Evolutionary conservation across 2,797 vertebrate species (phyloP), one percentile per base, ranked within the genome.

Genomic region (Lindbergichthys nudifrons): DNA sequence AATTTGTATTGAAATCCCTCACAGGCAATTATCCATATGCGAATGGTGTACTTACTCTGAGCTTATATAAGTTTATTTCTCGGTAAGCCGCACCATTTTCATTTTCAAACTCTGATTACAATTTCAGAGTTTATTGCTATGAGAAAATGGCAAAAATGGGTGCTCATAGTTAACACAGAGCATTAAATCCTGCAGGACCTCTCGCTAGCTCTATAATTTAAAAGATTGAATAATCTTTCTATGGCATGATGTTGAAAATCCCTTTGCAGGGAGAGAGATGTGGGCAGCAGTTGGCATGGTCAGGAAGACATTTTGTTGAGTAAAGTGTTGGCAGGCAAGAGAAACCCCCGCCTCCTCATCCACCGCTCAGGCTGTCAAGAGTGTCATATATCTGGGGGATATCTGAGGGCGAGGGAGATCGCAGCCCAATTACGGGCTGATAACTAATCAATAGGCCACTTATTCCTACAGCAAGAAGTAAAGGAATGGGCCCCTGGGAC

Each of bases 391-490:
- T 92, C 90, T 92, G 82, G 89, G 86, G 90, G 91, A 90, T 91
- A 92, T 92, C 84, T 92, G 89, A 95, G 96, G 94, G 95, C 93
- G 86, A 95, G 95, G 94, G 95, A 96, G 97, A 98, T 97, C 93
- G 95, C 96, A 96, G 97, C 96, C 97, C 97, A 98, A 99, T 99
- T 99, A 99, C 96, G 91, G 94, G 73, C 96, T 99, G 98, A 99
- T 99, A 98, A 97, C 97, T 99, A 99, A 99, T 99, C 98, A 98
- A 99, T 99, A 98, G 94, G 93, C 96, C 96, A 97, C 96, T 97
- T 98, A 99, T 98, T 98, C 95, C 96, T 96, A 95, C 96, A 98
- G 97, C 96, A 97, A 96, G 96, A 98, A 97, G 96, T 98, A 98
- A 98, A 97, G 96, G 95, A 99, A 96, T 96, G 96, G 96, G 94